A percentile compares a stretch with the other conserved stretches of the same genome.
phyloP scores from a whole-genome alignment of 2,797 vertebrate genomes.

The Hypotaenidia okinawae region DNA sequence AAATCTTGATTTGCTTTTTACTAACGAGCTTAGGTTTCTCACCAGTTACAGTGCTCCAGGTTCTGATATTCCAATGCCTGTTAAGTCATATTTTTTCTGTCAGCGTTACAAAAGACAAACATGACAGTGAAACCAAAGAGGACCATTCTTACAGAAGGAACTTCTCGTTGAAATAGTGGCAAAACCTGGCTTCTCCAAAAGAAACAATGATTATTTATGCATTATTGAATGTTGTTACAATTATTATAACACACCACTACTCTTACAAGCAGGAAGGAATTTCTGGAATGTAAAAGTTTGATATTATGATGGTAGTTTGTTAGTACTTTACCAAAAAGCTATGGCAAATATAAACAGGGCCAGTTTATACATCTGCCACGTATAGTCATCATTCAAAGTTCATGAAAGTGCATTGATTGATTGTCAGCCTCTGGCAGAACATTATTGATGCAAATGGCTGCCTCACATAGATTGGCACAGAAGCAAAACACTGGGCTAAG shows the following conservation, averaged over 20 bases:
- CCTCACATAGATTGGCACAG: neutral
- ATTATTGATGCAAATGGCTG: neutral
- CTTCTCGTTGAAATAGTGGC: neutral
- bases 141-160: neutral
- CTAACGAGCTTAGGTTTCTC: neutral
- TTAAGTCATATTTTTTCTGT: neutral
- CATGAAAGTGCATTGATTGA: neutral
- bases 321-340: neutral
- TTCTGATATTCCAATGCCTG: neutral
- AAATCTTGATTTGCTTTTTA: neutral
- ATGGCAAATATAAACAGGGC: neutral
- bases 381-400: neutral
- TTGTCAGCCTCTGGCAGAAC: neutral
- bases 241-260: accelerated
- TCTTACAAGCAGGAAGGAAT: neutral
- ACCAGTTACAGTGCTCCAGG: neutral
- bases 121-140: neutral
- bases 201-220: neutral
- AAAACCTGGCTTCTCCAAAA: neutral
- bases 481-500: neutral
- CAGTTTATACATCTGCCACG: neutral
- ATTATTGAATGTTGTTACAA: neutral
- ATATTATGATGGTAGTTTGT: neutral
- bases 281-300: neutral
- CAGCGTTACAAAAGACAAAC: neutral